Evolutionary conservation across 2,113 vertebrate species (phyloP), one percentile per base, ranked within the genome.

Genomic region (Etia nguti): DNA sequence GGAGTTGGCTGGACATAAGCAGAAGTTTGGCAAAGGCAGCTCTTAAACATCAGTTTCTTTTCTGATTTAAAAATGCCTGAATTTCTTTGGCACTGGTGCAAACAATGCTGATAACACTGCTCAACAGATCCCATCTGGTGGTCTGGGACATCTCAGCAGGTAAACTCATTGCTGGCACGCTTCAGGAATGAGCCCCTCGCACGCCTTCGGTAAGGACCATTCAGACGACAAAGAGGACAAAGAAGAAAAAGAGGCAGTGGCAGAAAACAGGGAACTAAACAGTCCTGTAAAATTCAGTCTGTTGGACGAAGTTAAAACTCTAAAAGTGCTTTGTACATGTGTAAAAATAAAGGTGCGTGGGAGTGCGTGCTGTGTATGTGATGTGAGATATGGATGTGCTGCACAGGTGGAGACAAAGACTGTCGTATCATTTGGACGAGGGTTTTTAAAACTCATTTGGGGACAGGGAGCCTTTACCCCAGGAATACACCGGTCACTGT

Each of bases 391-490:
- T 90, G 88, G 85, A 92, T 92, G 91, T 89, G 93, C 86, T 95
- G 93, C 94, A 93, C 93, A 94, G 91, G 90, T 89, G 86, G 89
- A 89, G 86, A 89, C 90, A 79, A 88, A 89, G 90, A 81, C 94
- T 56, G 88, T 86, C 85, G 89, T 81, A 77, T 86, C 20, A 24
- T 87, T 84, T 31, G 10, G 70, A 75, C 6, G 10, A 50, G 10
- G 24, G 43, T 3, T 1, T 50, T 20, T 50, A 50, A 50, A 77
- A 31, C 24, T 48, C 16, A 6, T n/a, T 26, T 12, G 43, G 26
- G 70, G 70, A 10, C 43, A 77, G 43, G 70, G 43, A 50, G 10
- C 24, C 70, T 75, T 77, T 77, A 50, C 26, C 16, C 43, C 26
- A 50, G 43, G 70, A 77, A 77, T 13, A 77, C 43, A 77, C 70